Percentiles rank a stretch among this genome's conserved stretches.
Evolutionary conservation across 1,140 invertebrate species (phyloP).

Genomic region (Camponotus vicinus): DNA sequence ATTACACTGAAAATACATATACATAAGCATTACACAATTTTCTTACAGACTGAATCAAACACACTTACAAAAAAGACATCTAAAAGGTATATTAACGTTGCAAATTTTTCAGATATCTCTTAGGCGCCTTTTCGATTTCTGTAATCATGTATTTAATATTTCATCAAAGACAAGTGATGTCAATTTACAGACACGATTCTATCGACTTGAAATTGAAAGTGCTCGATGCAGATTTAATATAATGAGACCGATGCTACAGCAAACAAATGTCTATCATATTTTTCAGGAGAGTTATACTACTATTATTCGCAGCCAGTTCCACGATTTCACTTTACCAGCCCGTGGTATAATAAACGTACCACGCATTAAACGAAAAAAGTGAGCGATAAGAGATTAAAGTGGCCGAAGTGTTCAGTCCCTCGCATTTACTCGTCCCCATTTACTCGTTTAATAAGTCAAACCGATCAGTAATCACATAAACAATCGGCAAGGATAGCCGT

Average conservation of each 20-base stretch:
- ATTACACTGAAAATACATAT: not conserved
- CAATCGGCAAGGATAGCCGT: slow-evolving; percentile 24
- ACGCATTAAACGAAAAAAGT: slow-evolving; percentile 79
- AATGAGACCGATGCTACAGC: slow-evolving; percentile 50
- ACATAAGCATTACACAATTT: not conserved
- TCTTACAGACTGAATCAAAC: not conserved
- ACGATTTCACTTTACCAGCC: slow-evolving; percentile 85
- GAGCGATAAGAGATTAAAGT: slow-evolving; percentile 76
- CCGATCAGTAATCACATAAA: slow-evolving; percentile 61
- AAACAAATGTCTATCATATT: slow-evolving; percentile 75
- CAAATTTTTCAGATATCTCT: slow-evolving; percentile 14
- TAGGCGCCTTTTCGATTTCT: not conserved
- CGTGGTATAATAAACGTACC: slow-evolving; percentile 84
- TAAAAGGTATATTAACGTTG: slow-evolving; percentile 16
- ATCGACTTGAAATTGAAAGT: slow-evolving; percentile 20
- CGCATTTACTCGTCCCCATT: slow-evolving; percentile 61
- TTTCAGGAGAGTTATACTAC: slow-evolving; percentile 80
- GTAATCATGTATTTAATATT: not conserved
- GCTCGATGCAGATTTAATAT: slow-evolving; percentile 10
- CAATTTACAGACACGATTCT: slow-evolving; percentile 22
- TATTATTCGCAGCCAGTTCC: slow-evolving; percentile 86
- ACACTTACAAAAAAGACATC: slow-evolving; percentile 1
- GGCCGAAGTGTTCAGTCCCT: slow-evolving; percentile 68
- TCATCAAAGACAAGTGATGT: slow-evolving; percentile 27
- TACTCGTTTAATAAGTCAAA: slow-evolving; percentile 65